Percentiles rank a stretch among this genome's conserved stretches.
These are phyloP conservation scores for Amorpha juglandis DNA, from an alignment of 2,888 invertebrate species.

Conservation along the genomic window DNA sequence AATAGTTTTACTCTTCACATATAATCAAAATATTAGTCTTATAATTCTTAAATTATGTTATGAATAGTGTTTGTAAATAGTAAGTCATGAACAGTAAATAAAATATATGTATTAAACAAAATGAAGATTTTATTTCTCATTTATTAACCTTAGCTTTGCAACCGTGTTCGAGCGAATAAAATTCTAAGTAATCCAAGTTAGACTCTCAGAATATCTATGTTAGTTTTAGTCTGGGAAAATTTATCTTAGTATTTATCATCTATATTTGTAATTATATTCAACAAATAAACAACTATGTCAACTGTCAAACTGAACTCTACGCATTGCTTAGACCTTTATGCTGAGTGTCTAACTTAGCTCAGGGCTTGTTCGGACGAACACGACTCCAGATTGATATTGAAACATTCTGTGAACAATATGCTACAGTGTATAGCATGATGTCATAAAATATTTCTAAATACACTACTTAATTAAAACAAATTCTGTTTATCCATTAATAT, in stretches of 20 bases:
- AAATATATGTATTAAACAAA: slow-evolving; percentile 31
- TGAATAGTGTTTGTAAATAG: slow-evolving; percentile 32
- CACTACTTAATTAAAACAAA: slow-evolving; percentile 34
- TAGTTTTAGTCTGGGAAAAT: too few species aligned
- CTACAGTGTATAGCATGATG: slow-evolving; percentile 28
- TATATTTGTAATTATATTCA: too few species aligned
- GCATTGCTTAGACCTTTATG: too few species aligned
- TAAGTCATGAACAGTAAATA: slow-evolving; percentile 30
- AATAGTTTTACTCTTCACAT: slow-evolving; percentile 8
- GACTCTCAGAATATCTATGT: too few species aligned
- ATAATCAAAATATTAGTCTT: slow-evolving; percentile 4
- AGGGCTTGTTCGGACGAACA: too few species aligned
- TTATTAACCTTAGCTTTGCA: slow-evolving; percentile 28
- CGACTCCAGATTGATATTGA: slow-evolving; percentile 5
- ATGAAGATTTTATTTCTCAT: slow-evolving; percentile 22
- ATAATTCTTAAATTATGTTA: slow-evolving; percentile 20
- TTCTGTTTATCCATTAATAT: slow-evolving; percentile 40
- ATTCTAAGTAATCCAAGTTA: too few species aligned
- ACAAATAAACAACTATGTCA: too few species aligned
- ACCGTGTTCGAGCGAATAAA: too few species aligned
- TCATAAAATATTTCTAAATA: slow-evolving; percentile 27
- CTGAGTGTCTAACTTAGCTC: too few species aligned
- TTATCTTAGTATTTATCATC: too few species aligned
- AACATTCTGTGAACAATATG: slow-evolving; percentile 30
- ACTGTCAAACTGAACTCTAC: too few species aligned